Base-by-base conservation (phyloP, 2,797 vertebrate genomes). In the Brachymystax lenok region DNA sequence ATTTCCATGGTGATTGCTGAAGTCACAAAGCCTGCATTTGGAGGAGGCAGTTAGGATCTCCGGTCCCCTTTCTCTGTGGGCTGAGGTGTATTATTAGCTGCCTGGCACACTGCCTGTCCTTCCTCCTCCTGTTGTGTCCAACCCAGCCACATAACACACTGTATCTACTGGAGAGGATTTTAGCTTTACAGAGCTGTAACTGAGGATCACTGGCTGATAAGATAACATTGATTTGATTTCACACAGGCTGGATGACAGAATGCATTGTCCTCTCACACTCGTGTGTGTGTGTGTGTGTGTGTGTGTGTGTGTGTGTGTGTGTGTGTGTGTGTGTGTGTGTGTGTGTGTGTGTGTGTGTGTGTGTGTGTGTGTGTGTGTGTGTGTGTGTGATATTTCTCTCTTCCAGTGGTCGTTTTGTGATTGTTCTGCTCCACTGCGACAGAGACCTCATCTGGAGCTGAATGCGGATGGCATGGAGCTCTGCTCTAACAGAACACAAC, bases 211-310 rank as follows among this genome's bases (percentile, higher is more conserved):
- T 86, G 85, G 82, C 87, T 79, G 89, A 92, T 91, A 90, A 90
- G 85, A 82, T 79, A 16, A 78, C 81, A 88, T 86, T 89, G 89
- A 92, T 92, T 33, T 87, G 86, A 88, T 85, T 86, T 83, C 86
- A 88, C 85, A 84, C 79, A 54, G 79, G 83, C 85, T 87, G 88
- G 86, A 84, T 89, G 82, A 82, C 84, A 84, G 81, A 88, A 80
- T 76, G 74, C 83, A 85, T 88, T 87, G 86, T 90, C 85, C 50
- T 80, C 63, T 70, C 51, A 71, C 46, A 74, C 68, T 73, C 27
- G 66, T 68, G 46, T n/a, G 66, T 69, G 50, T 75, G 63, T 51
- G 50, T 56, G 61, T 28, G 61, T 64, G 40, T 59, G 10, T 64
- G 35, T 66, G 56, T 63, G 63, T 35, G 61, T 70, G 64, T 52